Evolutionary conservation across 2,888 invertebrate genomes (phyloP), one percentile per base, ranked within the genome.

Genomic region (Helleia helle): DNA sequence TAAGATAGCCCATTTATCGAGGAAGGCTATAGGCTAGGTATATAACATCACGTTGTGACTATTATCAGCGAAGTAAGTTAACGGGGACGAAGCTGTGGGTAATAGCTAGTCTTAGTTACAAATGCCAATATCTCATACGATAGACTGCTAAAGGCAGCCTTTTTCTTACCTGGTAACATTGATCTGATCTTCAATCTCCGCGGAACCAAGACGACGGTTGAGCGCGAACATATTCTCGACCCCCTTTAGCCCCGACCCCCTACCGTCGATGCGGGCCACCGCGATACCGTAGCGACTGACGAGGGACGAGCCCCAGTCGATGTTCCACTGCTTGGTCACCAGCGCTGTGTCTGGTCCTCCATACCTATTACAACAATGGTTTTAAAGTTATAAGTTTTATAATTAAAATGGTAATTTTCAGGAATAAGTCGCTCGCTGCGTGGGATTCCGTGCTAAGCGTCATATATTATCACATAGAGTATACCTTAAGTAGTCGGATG

Each of bases 151-250:
- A n/a, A n/a, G n/a, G n/a, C n/a, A n/a, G n/a, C n/a, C n/a, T n/a
- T n/a, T n/a, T n/a, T 24, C 61, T 69, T 76, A 92, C 92, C 85
- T 91, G 1, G 94, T 92, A 18, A 94, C 95, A 56, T 88, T 88
- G 43, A 97, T 92, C 76, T 98, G 97, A 77, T 99, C 99, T 29
- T 90, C 87, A 37, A 98, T 91, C 79, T 99, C 99, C 0, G 92
- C 90, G 0, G 94, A 92, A 18, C 99, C 99, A 25, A 99, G 86
- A 34, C 88, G 87, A 41, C 93, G 87, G 70, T 97, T 96, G 28
- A 94, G 84, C 3, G 94, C 86, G 66, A 96, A 95, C 59, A 94
- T 81, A 61, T 94, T 90, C 38, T 88, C 87, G 53, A 95, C 93
- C 15, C 98, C 97, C 52, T 93, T 90, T 37, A 93, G 85, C 0